Evolutionary conservation across 2,113 vertebrate species (phyloP), one percentile per base, ranked within the genome.

Genomic region (Clupea harengus): DNA sequence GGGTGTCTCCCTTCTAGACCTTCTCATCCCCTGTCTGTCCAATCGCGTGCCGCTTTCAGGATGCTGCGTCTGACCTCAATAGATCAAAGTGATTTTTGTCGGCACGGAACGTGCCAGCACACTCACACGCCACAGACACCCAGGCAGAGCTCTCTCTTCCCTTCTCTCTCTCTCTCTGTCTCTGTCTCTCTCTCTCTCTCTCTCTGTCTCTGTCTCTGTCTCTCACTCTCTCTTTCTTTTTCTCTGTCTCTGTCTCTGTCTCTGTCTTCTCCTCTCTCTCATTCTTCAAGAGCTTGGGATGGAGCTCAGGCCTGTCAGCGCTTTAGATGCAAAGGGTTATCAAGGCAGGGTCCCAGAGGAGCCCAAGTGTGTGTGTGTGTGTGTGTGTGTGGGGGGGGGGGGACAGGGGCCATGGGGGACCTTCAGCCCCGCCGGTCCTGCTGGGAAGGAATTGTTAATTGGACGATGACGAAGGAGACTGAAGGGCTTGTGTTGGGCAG

Each of bases 11-110:
- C 5, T 25, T 28, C 64, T 25, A 72, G 18, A 39, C 52, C 87
- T 78, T 25, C 28, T 81, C 85, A 88, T 88, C 88, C 90, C 89
- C 60, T 88, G 87, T 90, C 82, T 89, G 91, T 88, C 88, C 91
- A 90, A 93, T 92, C 89, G 85, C 83, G 4, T 72, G 64, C 64
- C 25, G 25, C 64, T 32, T 72, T 25, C 86, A 87, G 83, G 90
- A 87, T 93, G 91, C 83, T 83, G 89, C 83, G 83, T 89, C 75
- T 94, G 92, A 93, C 93, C 93, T 93, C 90, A 94, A 94, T 93
- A 93, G 92, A 94, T 94, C 93, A 93, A 93, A 94, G 91, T 89
- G 88, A 92, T 91, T 93, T 93, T 81, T 64, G 60, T 84, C 90
- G 87, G 91, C 88, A 89, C 13, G 2, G 32, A 87, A 91, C 89